Conservation (phyloP, 2,888 invertebrate species). For the Acanthoscelides obtectus region DNA sequence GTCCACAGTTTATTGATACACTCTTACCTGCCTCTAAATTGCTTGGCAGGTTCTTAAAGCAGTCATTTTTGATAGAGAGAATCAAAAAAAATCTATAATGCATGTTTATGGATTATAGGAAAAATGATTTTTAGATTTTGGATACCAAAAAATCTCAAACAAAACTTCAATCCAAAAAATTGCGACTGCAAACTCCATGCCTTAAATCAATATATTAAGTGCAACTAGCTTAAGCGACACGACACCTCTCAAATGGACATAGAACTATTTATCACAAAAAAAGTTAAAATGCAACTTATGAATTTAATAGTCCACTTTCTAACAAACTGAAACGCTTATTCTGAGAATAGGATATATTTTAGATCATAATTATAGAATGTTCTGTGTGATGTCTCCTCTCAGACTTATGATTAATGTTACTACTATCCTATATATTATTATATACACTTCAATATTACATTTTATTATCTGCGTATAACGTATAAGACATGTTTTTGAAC, state of each 20-base stretch:
- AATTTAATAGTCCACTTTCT: background rate
- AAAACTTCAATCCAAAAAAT: too few species aligned
- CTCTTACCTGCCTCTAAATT: too few species aligned
- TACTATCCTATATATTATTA: slow-evolving; percentile 26
- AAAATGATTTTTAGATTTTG: too few species aligned
- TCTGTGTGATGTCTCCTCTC: slow-evolving; percentile 26
- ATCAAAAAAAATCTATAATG: too few species aligned
- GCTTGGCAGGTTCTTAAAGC: too few species aligned
- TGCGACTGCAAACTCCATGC: too few species aligned
- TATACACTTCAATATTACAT: slow-evolving; percentile 22
- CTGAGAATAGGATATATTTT: slow-evolving; percentile 25
- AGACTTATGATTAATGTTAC: slow-evolving; percentile 36
- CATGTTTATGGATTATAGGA: too few species aligned
- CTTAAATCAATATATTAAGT: too few species aligned
- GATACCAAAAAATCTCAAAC: too few species aligned
- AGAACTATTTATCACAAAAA: background rate
- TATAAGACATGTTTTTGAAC: slow-evolving; percentile 23
- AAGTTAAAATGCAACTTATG: background rate
- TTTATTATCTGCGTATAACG: slow-evolving; percentile 19
- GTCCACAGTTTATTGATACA: background rate
- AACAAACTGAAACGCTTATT: slow-evolving; percentile 32
- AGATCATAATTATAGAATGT: background rate
- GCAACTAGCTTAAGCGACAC: too few species aligned
- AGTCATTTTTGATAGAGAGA: too few species aligned
- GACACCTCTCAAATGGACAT: background rate